Base-by-base conservation (phyloP, 2,113 vertebrate species). In the Anhinga anhinga region DNA sequence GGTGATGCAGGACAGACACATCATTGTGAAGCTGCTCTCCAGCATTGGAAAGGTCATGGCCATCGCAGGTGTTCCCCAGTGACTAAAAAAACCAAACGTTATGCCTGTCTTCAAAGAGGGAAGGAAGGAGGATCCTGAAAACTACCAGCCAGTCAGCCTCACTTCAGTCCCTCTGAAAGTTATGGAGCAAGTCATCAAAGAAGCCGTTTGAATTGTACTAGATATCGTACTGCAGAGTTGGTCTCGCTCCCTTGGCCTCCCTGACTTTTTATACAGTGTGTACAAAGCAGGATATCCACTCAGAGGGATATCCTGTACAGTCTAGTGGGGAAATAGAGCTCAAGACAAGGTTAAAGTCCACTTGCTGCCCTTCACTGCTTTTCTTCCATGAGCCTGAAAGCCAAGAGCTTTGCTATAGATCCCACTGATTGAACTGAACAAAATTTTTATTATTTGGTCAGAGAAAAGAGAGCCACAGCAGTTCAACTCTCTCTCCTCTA, bases 241-340 rank as follows among this genome's bases (percentile, higher is more conserved):
- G 7, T 36, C 50, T 72, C 15, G 8, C 18, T 49, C 36, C 22
- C 10, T 58, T 47, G 9, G 80, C 19, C 52, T 44, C 34, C 0
- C 0, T 0, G 1, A n/a, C 34, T 10, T 61, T 38, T 27, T 36
- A 20, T 18, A 22, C 0, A 9, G 2, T 0, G 0, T 17, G 21
- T 26, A 18, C 42, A 10, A 63, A 69, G 15, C 0, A 0, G 32
- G 38, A 20, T 38, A n/a, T 45, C 71, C 16, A 14, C 50, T 16
- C 6, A 0, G 10, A 21, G 61, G 45, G 13, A 7, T 42, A 16
- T n/a, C 18, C 56, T 36, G 11, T 38, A 18, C 11, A 61, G 20
- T 18, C 40, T 9, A 5, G 61, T 0, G 1, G 40, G 34, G 21
- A 88, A 34, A 7, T 7, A 16, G 34, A 88, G 52, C 32, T 76